Base-by-base conservation (phyloP, 2,113 vertebrate genomes). In the Numida meleagris region DNA sequence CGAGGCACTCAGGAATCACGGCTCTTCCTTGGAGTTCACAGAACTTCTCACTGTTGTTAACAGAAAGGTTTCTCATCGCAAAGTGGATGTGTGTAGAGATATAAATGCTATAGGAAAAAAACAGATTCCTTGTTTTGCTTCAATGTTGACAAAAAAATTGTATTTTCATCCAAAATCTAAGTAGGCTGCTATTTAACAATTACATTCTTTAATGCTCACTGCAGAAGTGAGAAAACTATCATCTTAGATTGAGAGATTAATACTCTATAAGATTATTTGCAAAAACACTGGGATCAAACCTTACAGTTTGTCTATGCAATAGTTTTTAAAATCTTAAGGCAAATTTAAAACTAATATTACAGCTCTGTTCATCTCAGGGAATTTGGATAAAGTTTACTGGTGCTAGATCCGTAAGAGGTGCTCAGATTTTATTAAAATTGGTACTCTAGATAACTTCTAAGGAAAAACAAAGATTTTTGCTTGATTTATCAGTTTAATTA, bases 81-180 rank as follows among this genome's bases (percentile, higher is more conserved):
- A 62, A 5, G 99, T 99, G 17, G 96, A 68, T 12, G 25, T 45
- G 3, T 96, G 96, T 92, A 95, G 0, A 6, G 98, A 99, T 58
- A 72, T 3, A 1, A 94, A 14, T 0, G 97, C 98, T 19, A 97
- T 99, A 18, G 99, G 99, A 31, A 99, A 99, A 96, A 99, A 99
- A 86, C 99, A 99, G 96, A 98, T 99, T 8, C 99, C 99, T 33
- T 99, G 99, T 94, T 99, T 99, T 91, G 98, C 98, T 18, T 99
- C 99, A 2, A 99, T 99, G 99, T 97, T 99, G 75, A 99, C 99
- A 29, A 99, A 99, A 97, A 99, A 99, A 94, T 95, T 99, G 23
- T 98, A 98, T 95, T 98, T 99, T 88, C 91, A 94, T 77, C 96
- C 98, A 25, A 99, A 99, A 91, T 90, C 96, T 61, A 90, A 96